Base-by-base conservation (phyloP, 2,888 invertebrate genomes). In the Chironomus riparius region DNA sequence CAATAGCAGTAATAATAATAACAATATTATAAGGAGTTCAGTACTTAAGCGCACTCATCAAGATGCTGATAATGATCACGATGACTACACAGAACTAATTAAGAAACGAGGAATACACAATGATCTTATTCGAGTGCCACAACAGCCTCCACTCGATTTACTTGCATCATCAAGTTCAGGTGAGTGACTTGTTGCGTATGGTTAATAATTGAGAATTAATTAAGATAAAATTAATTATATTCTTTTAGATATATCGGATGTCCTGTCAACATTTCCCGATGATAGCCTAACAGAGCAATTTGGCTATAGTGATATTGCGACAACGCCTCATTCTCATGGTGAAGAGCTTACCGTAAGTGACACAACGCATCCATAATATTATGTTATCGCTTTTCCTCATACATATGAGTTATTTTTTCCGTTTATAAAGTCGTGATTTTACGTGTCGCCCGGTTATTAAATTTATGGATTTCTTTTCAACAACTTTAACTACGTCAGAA, bases 21-120 rank as follows among this genome's bases (percentile, higher is more conserved):
- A 28, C 21, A 73, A 73, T 38, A 28, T 22, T 21, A 65, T 65
- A 12, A 38, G 73, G 47, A 73, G 47, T 22, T 73, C 73, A 7
- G 73, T 73, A 73, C 73, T 73, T 73, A 73, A 73, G 24, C 62
- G 73, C 13, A 18, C 22, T 62, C 62, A 62, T 62, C 28, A 65
- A 15, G 47, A 21, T 12, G 50, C 21, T 65, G 22, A 65, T n/a
- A 28, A 61, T 38, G 28, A 13, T 24, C 24, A 68, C 6, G 65
- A 73, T n/a, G 73, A 73, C 38, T 73, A 65, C 47, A 47, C 18
- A 13, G 73, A 15, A 47, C 18, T 73, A n/a, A 47, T 47, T 21
- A 73, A 73, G 38, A 73, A 24, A 61, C 56, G 65, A 47, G 18
- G 22, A 13, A 3, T 69, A 21, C 47, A 21, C 13, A 18, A 24